Conservation (phyloP, 2,888 invertebrate genomes). For the Pilophorus perplexus region DNA sequence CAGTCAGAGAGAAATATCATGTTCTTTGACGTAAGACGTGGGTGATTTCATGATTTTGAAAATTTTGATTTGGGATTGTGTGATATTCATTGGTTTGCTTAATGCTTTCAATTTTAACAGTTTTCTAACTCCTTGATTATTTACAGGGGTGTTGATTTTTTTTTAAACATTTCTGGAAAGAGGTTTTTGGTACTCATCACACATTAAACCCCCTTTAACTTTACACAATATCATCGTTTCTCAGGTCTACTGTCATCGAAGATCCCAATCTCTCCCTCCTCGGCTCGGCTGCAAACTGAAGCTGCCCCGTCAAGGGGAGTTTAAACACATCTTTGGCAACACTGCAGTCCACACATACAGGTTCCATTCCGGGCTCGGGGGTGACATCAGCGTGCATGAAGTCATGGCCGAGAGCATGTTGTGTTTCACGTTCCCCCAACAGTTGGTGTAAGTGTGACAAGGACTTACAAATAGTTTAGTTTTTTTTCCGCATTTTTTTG, state of each 20-base stretch:
- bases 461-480: neutral
- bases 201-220: neutral
- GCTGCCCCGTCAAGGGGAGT: constrained; percentile 73
- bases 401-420: constrained; percentile 87
- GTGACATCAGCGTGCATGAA: constrained; percentile 90
- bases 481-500: neutral
- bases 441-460: constrained; percentile 71
- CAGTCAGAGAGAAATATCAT: neutral
- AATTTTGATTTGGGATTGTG: no score
- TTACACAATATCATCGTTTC: neutral
- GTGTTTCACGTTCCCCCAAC: constrained; percentile 81
- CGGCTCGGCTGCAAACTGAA: constrained; percentile 76
- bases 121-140: no score
- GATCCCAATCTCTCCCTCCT: constrained; percentile 83
- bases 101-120: no score
- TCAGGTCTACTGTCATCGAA: constrained; percentile 57
- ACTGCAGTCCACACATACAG: constrained; percentile 68
- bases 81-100: no score
- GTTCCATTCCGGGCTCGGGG: constrained; percentile 86
- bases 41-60: no score
- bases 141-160: no score
- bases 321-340: constrained; percentile 72
- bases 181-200: no score
- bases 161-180: no score
- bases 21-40: neutral